Percentiles rank a stretch among this genome's conserved stretches.
phyloP scores from a whole-genome alignment of 2,888 invertebrate genomes.

The Orthosia gothica region DNA sequence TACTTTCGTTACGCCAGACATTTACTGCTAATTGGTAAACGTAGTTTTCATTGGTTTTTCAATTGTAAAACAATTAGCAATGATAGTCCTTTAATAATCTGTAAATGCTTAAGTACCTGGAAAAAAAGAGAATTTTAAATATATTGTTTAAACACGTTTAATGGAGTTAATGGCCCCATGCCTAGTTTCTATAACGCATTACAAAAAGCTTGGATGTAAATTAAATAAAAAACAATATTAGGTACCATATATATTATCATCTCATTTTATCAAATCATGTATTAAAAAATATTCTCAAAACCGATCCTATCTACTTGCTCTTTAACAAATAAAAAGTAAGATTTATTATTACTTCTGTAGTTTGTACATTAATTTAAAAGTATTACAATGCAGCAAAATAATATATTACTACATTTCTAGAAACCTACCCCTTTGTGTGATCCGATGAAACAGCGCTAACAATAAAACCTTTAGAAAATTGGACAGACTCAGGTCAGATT shows the following conservation, averaged over 20 bases:
- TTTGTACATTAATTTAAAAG: conserved; percentile 38
- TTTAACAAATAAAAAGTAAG: conserved; percentile 28
- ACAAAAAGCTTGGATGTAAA: too few relatives aligned
- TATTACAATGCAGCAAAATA: conserved; percentile 21
- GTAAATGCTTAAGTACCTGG: conserved; percentile 14
- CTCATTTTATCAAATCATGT: not conserved
- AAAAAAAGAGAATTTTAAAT: not conserved
- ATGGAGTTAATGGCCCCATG: too few relatives aligned
- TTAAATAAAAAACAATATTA: not conserved
- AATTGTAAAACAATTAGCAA: conserved; percentile 51
- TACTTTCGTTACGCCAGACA: conserved; percentile 48
- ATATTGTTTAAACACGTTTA: not conserved
- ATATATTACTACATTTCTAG: conserved; percentile 34
- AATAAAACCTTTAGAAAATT: conserved; percentile 54
- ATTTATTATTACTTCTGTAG: conserved; percentile 18
- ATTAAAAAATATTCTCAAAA: not conserved
- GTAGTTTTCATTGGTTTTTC: conserved; percentile 58
- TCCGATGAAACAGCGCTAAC: conserved; percentile 31
- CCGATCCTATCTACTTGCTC: conserved; percentile 4
- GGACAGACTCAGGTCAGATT: conserved; percentile 41
- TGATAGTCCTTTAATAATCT: conserved; percentile 39
- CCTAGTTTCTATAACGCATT: not conserved
- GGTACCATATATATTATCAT: too few relatives aligned
- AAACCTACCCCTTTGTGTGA: conserved; percentile 41
- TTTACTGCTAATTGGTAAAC: conserved; percentile 57